Evolutionary conservation across 2,113 vertebrate species (phyloP).

Genomic region (Lontra canadensis): DNA sequence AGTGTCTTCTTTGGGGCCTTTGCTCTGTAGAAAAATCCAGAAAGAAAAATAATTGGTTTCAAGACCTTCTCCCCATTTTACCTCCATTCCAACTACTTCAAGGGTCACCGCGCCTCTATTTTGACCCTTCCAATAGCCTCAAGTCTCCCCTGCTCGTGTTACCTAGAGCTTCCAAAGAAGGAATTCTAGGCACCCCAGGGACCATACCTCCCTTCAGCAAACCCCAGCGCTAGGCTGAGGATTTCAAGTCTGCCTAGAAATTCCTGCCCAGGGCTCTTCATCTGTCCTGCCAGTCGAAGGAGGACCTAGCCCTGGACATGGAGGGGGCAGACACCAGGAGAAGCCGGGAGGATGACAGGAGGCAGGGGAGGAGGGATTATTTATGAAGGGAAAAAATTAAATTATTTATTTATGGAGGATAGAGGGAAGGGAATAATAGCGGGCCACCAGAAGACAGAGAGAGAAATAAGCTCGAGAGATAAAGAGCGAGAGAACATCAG

Average conservation of each 20-base stretch:
- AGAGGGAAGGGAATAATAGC: background rate
- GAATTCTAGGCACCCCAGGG: background rate
- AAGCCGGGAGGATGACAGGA: background rate
- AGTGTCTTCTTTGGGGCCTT: constrained; percentile 78
- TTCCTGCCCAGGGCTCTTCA: background rate
- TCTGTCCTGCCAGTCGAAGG: background rate
- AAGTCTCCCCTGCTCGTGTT: background rate
- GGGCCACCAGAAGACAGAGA: background rate
- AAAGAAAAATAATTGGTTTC: constrained; percentile 35
- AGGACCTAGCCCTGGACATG: background rate
- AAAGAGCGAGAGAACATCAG: background rate
- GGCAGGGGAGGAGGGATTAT: constrained; percentile 51
- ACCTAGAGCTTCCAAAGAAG: constrained; percentile 8
- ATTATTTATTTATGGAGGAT: constrained; percentile 78
- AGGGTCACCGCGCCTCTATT: background rate
- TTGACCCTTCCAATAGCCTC: constrained; percentile 21
- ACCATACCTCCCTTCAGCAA: background rate
- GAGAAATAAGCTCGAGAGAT: background rate
- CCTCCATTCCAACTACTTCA: constrained; percentile 32
- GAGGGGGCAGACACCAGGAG: background rate
- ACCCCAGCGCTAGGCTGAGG: background rate
- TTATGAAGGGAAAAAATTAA: constrained; percentile 72
- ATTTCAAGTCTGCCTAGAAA: constrained; percentile 37
- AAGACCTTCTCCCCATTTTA: background rate
- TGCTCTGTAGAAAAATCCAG: constrained; percentile 71